A percentile compares a stretch with the other conserved stretches of the same genome.
Conservation (phyloP, 1,140 invertebrate genomes). For the Nylanderia fulva region DNA sequence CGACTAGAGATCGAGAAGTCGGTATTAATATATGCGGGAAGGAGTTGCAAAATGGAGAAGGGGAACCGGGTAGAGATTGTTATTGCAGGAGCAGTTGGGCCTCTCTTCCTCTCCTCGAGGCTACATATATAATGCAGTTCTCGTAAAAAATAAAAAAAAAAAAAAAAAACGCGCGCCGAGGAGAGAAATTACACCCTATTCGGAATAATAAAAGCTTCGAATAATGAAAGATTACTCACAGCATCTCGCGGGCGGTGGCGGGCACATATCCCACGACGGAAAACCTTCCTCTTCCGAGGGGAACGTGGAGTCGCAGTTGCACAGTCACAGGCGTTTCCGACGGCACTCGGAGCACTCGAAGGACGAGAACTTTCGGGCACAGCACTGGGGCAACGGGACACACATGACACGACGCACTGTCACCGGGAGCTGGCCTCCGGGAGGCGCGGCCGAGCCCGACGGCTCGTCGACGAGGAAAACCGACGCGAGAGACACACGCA, state of each 20-base stretch:
- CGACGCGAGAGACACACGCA: neutral
- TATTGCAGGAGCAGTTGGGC: neutral
- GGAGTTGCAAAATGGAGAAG: no score
- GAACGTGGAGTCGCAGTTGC: slow-evolving; percentile 70
- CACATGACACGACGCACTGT: slow-evolving; percentile 72
- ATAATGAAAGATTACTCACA: slow-evolving; percentile 56
- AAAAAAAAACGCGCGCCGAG: neutral
- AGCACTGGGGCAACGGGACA: slow-evolving; percentile 47
- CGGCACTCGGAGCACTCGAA: slow-evolving; percentile 5
- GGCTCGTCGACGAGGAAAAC: slow-evolving; percentile 49
- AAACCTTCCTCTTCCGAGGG: no score
- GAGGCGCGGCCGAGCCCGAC: slow-evolving; percentile 56
- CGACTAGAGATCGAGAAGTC: neutral
- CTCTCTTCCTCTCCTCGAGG: no score
- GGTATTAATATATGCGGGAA: neutral
- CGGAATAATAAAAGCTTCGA: neutral
- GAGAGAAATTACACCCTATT: neutral
- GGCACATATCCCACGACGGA: no score
- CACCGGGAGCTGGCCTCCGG: slow-evolving; percentile 54
- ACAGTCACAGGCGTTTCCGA: slow-evolving; percentile 64
- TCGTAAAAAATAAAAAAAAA: neutral
- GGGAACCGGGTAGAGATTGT: neutral
- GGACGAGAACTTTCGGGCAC: slow-evolving; percentile 18
- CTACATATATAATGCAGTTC: neutral
- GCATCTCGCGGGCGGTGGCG: slow-evolving; percentile 59